phyloP scores from a whole-genome alignment of 2,113 vertebrate genomes.

The Lepus timidus region DNA sequence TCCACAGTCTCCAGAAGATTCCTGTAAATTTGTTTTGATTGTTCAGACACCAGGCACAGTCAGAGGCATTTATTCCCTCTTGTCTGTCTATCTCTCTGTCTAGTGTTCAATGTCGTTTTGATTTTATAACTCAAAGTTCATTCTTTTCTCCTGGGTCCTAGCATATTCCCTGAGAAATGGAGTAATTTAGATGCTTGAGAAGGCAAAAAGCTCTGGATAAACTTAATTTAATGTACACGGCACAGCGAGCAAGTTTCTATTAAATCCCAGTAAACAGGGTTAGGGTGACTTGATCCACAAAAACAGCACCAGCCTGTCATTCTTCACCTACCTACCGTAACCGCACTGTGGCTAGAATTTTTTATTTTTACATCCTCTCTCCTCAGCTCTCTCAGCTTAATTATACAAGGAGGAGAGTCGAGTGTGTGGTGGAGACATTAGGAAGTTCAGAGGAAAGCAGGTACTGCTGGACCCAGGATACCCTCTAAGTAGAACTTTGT shows the following conservation, averaged over 20 bases:
- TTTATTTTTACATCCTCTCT: neutral
- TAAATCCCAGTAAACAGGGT: neutral
- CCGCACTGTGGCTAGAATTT: neutral
- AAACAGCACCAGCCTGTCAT: fast-evolving
- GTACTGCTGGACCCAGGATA: neutral
- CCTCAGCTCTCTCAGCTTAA: neutral
- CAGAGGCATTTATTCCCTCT: neutral
- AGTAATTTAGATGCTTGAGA: neutral
- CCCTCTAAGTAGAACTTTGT: neutral
- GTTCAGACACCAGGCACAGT: neutral
- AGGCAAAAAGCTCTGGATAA: neutral
- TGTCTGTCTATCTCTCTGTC: neutral
- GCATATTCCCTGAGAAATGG: neutral
- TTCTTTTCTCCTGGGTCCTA: neutral
- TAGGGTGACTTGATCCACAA: neutral
- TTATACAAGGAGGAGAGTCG: neutral
- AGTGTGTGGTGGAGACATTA: neutral
- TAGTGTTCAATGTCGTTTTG: neutral
- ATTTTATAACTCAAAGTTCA: constrained; percentile 42
- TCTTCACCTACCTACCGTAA: fast-evolving
- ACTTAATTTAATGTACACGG: neutral
- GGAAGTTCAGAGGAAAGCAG: neutral
- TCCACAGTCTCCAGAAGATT: neutral
- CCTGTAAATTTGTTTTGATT: neutral
- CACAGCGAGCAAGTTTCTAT: neutral